Evolutionary conservation across 1,140 invertebrate species (phyloP).

Genomic region (Aporrectodea caliginosa): DNA sequence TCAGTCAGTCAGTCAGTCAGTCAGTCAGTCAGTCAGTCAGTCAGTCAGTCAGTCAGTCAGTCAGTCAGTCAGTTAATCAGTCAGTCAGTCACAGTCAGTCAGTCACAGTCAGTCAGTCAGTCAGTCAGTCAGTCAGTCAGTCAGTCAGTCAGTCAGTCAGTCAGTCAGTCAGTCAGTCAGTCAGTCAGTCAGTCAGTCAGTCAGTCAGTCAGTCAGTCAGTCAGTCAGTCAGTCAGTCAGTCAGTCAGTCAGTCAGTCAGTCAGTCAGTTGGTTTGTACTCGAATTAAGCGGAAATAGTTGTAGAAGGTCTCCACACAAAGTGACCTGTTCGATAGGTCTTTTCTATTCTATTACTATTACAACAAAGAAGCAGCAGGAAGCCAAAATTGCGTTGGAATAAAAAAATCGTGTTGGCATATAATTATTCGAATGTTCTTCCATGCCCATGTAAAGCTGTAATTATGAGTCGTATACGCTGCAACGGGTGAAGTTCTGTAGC

Average conservation of each 20-base stretch:
- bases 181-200: background rate
- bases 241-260: background rate
- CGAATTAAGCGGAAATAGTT: background rate
- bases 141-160: constrained; percentile 1
- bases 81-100: background rate
- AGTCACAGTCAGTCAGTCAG: background rate
- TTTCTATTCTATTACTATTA: too few relatives aligned
- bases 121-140: constrained; percentile 1
- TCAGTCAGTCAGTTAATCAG: background rate
- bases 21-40: constrained; percentile 1
- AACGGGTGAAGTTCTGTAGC: too few relatives aligned
- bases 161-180: constrained; percentile 1
- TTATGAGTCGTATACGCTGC: background rate
- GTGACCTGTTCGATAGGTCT: too few relatives aligned
- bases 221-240: background rate
- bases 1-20: constrained; percentile 39
- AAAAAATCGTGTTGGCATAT: background rate
- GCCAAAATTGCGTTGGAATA: background rate
- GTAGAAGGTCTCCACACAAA: background rate
- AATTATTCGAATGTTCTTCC: background rate
- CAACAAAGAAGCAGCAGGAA: too few relatives aligned
- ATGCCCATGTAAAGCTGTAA: background rate
- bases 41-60: background rate
- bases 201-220: constrained; percentile 1
- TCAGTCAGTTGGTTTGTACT: background rate